Base-by-base conservation (phyloP, 1,140 invertebrate species). In the Babylonia areolata region DNA sequence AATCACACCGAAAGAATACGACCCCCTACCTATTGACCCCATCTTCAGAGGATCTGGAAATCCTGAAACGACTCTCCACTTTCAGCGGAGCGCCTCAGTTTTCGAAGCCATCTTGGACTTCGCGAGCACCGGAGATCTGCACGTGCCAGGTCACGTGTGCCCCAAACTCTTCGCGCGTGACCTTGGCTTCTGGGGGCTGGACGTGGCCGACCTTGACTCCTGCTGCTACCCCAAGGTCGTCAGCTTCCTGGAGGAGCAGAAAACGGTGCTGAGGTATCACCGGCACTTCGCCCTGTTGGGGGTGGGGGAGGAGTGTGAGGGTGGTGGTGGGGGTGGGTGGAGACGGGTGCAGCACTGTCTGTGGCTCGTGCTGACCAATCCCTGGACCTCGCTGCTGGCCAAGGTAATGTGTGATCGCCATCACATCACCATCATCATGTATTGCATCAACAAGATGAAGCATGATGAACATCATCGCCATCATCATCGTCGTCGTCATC, bases 161-260 rank as follows among this genome's bases (percentile, higher is more conserved):
- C 88, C 87, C 17, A 77, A 87, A 1, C 81, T 85, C 2, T 89
- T 92, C 64, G 77, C 85, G 31, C 86, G 86, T 64, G 92, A 93
- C 54, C 71, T 93, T 69, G 85, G 87, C 31, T 93, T 89, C 73
- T 93, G 92, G 92, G 89, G 88, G 23, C 54, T 92, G n/a, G 84
- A 87, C n/a, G 31, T 82, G 40, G 33, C 31, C 46, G 37, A 81
- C 12, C 71, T 93, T 81, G 83, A 87, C 37, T 83, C 87, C 31
- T 93, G 92, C 86, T 93, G 92, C 83, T 86, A 87, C 40, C 87
- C 89, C 42, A 89, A 88, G 54, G 89, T 89, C 15, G 28, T 64
- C 9, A 83, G 87, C 23, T 90, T 91, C 58, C 51, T 86, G 39
- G 80, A 86, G 11, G 89, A 91, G 28, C 86, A 89, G 46, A 81